Evolutionary conservation across 2,888 invertebrate species (phyloP).

Genomic region (Rhamnusium bicolor): DNA sequence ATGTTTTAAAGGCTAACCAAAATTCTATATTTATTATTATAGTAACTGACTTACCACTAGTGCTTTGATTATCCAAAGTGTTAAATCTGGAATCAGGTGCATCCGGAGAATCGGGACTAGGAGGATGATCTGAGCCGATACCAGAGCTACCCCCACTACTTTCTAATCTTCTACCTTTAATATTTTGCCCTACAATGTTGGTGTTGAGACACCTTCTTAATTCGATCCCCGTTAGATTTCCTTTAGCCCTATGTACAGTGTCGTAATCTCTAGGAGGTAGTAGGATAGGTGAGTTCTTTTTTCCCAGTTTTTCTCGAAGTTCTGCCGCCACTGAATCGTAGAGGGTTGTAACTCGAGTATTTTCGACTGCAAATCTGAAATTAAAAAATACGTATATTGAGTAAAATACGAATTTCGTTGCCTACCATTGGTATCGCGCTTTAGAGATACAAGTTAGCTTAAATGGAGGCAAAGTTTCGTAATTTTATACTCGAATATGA

Average conservation of each 20-base stretch:
- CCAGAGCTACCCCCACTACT: conserved; percentile 85
- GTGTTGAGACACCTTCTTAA: conserved; percentile 80
- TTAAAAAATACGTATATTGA: no score
- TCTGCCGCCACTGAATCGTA: conserved; percentile 96
- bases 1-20: no score
- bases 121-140: conserved; percentile 91
- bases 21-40: no score
- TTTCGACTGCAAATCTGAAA: conserved; percentile 68
- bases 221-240: conserved; percentile 84
- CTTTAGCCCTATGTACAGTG: conserved; percentile 86
- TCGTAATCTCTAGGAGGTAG: conserved; percentile 96
- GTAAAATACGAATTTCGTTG: no score
- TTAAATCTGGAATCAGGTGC: conserved; percentile 69
- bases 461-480: no score
- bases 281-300: conserved; percentile 79
- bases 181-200: conserved; percentile 77
- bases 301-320: conserved; percentile 82
- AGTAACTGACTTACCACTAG: conserved; percentile 74
- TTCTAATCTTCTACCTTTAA: conserved; percentile 63
- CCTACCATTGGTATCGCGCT: no score
- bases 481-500: no score
- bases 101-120: conserved; percentile 80
- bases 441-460: no score
- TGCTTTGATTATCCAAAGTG: conserved; percentile 76
- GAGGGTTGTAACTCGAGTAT: conserved; percentile 78